phyloP scores from a whole-genome alignment of 2,113 vertebrate genomes.

The Anoura caudifer region DNA sequence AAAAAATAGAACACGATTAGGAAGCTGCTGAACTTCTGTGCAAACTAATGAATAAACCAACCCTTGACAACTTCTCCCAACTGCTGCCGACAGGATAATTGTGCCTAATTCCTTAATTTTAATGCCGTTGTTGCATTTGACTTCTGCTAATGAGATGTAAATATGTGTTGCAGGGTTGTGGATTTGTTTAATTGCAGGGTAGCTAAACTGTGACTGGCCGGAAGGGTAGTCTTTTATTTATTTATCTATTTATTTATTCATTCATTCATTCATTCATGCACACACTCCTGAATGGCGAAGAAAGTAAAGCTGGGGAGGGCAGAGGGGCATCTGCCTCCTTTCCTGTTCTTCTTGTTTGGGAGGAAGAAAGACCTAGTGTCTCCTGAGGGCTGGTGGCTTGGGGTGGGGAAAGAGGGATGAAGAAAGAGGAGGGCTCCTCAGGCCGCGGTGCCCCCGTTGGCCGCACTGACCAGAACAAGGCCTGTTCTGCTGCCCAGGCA shows the following conservation, averaged over 20 bases:
- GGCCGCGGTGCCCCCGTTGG: not conserved
- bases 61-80: slow-evolving; percentile 59
- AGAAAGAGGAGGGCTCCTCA: not conserved
- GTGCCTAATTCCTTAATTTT: slow-evolving; percentile 85
- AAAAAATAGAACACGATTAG: slow-evolving; percentile 68
- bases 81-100: slow-evolving; percentile 81
- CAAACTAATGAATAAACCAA: slow-evolving; percentile 70
- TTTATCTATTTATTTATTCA: slow-evolving; percentile 73
- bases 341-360: not conserved
- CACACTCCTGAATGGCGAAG: not conserved
- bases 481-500: not conserved
- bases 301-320: not conserved
- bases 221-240: slow-evolving; percentile 79
- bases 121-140: slow-evolving; percentile 81
- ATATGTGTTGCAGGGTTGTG: slow-evolving; percentile 79
- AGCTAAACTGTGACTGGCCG: slow-evolving; percentile 79
- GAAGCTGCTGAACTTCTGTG: slow-evolving; percentile 73
- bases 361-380: not conserved
- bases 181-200: slow-evolving; percentile 86
- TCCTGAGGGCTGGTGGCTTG: not conserved
- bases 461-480: not conserved
- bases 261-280: too few species aligned
- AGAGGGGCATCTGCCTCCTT: not conserved
- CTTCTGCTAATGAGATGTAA: slow-evolving; percentile 85
- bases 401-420: not conserved